Conservation (phyloP, 2,113 vertebrate genomes). For the Carettochelys insculpta region DNA sequence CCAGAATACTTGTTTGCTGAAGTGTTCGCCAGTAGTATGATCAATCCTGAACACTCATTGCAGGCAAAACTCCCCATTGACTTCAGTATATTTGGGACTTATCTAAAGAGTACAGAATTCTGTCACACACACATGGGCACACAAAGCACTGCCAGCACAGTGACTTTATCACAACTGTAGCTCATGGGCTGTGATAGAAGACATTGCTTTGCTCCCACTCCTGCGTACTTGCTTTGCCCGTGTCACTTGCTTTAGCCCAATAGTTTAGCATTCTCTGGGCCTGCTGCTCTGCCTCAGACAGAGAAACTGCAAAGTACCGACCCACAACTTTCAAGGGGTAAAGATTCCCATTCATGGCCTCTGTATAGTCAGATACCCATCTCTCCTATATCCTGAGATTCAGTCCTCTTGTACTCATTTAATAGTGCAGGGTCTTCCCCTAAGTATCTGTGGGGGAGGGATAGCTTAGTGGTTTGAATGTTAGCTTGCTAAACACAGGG, state of each 20-base stretch:
- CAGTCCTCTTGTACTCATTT: background rate
- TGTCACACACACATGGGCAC: background rate
- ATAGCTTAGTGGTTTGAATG: too few relatives aligned
- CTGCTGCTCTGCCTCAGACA: background rate
- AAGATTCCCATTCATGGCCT: background rate
- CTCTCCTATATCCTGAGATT: background rate
- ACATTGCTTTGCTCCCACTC: background rate
- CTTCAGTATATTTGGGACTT: background rate
- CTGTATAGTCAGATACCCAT: background rate
- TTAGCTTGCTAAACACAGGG: too few relatives aligned
- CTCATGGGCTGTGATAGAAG: background rate
- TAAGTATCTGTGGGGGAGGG: too few relatives aligned
- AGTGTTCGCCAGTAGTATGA: background rate
- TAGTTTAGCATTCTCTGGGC: background rate
- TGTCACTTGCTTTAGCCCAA: background rate
- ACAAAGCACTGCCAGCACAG: accelerated
- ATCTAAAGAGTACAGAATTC: background rate
- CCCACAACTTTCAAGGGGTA: background rate
- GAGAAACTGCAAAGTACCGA: background rate
- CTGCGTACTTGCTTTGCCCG: accelerated
- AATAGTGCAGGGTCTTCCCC: background rate
- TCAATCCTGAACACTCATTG: background rate
- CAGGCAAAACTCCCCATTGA: background rate
- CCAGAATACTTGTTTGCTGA: background rate
- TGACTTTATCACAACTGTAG: background rate